phyloP scores from a whole-genome alignment of 30 jellyfish, hydroid and myxozoan genomes.

The Aurelia aurita complex sp. Pacific region DNA sequence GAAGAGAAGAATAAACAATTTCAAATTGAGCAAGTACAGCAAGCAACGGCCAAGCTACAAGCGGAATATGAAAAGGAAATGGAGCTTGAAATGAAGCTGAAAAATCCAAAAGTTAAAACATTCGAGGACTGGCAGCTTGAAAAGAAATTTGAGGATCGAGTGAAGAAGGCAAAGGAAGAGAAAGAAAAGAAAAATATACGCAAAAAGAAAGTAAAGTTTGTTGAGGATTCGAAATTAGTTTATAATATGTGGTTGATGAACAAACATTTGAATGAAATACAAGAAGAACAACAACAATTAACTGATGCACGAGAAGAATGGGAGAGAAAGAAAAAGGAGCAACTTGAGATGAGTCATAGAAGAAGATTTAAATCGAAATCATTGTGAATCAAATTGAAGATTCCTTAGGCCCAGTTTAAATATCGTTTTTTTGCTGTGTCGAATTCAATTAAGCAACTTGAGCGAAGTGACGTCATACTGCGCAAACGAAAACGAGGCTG shows the following conservation, averaged over 20 bases:
- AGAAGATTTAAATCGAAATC: slow-evolving; percentile 18
- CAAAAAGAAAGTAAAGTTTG: slow-evolving; percentile 26
- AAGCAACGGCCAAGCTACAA: slow-evolving; percentile 28
- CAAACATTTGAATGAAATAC: slow-evolving; percentile 45
- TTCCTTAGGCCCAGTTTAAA: no score
- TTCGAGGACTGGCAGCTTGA: slow-evolving; percentile 73
- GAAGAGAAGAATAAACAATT: slow-evolving; percentile 32
- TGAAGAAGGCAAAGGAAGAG: slow-evolving; percentile 41
- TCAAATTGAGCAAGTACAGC: slow-evolving; percentile 54
- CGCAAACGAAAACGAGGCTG: no score
- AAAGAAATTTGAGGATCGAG: slow-evolving; percentile 48
- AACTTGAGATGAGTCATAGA: neutral
- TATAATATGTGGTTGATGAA: slow-evolving; percentile 65
- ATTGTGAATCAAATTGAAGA: neutral
- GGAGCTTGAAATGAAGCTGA: slow-evolving; percentile 13
- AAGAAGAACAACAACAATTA: slow-evolving; percentile 43
- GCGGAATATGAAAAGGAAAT: slow-evolving; percentile 41
- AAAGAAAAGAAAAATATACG: neutral
- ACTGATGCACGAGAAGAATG: slow-evolving; percentile 31
- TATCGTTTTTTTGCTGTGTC: no score
- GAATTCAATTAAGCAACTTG: no score
- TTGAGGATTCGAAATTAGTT: slow-evolving; percentile 53
- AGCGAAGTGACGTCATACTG: no score
- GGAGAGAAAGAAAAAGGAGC: slow-evolving; percentile 31
- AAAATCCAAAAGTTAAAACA: slow-evolving; percentile 48